Evolutionary conservation across 1,140 invertebrate genomes (phyloP).

Genomic region (Solenopsis invicta): DNA sequence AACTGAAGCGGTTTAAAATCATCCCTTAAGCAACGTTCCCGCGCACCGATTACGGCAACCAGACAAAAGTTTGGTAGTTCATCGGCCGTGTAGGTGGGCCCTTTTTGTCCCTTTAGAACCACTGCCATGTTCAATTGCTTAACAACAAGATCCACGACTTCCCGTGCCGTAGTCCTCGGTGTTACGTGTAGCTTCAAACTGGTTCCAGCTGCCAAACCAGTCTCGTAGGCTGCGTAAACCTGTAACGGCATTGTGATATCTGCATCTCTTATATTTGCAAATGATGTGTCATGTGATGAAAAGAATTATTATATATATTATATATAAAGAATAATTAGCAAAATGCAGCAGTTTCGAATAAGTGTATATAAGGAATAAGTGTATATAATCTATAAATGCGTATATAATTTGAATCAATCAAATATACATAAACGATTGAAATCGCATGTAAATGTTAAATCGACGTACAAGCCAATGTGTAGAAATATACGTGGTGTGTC

Average conservation of each 20-base stretch:
- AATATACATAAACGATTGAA: neutral
- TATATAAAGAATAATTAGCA: too few species aligned
- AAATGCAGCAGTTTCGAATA: constrained; percentile 34
- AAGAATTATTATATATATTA: too few species aligned
- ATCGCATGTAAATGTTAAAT: neutral
- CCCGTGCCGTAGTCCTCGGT: constrained; percentile 94
- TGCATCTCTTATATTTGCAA: neutral
- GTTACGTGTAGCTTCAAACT: constrained; percentile 97
- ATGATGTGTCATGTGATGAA: neutral
- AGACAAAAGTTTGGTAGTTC: constrained; percentile 95
- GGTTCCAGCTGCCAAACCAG: constrained; percentile 95
- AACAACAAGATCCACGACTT: constrained; percentile 97
- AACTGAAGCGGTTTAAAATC: constrained; percentile 97
- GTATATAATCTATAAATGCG: neutral
- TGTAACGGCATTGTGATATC: constrained; percentile 77
- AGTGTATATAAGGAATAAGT: neutral
- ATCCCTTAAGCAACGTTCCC: constrained; percentile 96
- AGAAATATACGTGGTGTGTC: constrained; percentile 26
- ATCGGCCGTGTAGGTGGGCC: constrained; percentile 94
- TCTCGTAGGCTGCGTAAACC: constrained; percentile 98
- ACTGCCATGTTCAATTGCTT: constrained; percentile 98
- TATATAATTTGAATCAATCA: constrained; percentile 15
- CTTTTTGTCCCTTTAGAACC: constrained; percentile 93
- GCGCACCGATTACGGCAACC: constrained; percentile 96
- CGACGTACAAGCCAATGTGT: constrained; percentile 3